Evolutionary conservation across 1,140 invertebrate species (phyloP).

Genomic region (Diploscapter pachys): DNA sequence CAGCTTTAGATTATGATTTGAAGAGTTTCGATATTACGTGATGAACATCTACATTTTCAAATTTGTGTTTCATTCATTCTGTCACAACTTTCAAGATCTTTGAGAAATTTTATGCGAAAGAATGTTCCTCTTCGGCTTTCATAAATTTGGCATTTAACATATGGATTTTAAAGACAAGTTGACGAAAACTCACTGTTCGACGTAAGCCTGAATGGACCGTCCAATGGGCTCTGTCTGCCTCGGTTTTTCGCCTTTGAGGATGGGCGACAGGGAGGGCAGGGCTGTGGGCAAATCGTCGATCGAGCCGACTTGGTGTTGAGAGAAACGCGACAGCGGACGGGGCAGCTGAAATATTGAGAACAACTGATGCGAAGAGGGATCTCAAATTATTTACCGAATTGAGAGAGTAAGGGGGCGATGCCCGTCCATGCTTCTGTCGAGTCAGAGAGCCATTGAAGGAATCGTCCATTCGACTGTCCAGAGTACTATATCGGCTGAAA

Average conservation of each 20-base stretch:
- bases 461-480: conserved; percentile 15
- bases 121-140: too few relatives aligned
- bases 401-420: conserved; percentile 39
- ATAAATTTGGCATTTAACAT: too few relatives aligned
- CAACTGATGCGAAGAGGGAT: not conserved
- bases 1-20: too few relatives aligned
- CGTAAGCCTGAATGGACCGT: conserved; percentile 34
- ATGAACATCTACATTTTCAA: too few relatives aligned
- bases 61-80: too few relatives aligned
- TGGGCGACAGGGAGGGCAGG: conserved; percentile 42
- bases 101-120: too few relatives aligned
- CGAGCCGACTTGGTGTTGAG: conserved; percentile 6
- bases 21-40: too few relatives aligned
- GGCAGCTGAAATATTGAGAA: conserved; percentile 20
- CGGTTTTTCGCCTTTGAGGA: conserved; percentile 18
- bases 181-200: conserved; percentile 62
- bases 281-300: conserved; percentile 20
- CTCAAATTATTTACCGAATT: conserved; percentile 23
- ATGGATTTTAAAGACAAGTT: too few relatives aligned
- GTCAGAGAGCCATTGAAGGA: not conserved
- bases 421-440: conserved; percentile 19
- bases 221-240: conserved; percentile 5
- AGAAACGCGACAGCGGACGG: conserved; percentile 17
- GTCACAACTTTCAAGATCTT: too few relatives aligned
- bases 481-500: conserved; percentile 25